Conservation (phyloP, 2,113 vertebrate species). For the Amblyopsis rosae region DNA sequence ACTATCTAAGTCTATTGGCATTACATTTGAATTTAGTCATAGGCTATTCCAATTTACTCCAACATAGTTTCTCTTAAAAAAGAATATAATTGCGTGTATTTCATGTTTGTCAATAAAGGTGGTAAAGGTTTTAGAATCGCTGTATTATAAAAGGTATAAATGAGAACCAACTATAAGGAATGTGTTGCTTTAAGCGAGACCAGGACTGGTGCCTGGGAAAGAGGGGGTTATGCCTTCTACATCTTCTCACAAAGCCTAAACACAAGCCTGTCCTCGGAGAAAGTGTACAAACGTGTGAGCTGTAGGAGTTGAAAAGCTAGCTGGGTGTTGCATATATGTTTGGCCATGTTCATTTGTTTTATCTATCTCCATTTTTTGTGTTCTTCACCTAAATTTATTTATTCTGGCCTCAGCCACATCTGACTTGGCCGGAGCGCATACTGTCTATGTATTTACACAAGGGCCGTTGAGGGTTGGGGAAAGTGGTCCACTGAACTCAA, state of each 20-base stretch:
- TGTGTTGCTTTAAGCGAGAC: too few relatives aligned
- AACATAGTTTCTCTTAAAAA: too few relatives aligned
- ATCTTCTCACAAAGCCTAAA: background rate
- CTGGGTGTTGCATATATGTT: slow-evolving; percentile 66
- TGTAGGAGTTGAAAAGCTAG: slow-evolving; percentile 47
- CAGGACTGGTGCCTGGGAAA: too few relatives aligned
- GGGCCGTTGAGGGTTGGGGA: slow-evolving; percentile 41
- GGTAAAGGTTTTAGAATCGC: too few relatives aligned
- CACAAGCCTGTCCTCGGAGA: slow-evolving; percentile 18
- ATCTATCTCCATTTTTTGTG: slow-evolving; percentile 51
- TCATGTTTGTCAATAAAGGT: too few relatives aligned
- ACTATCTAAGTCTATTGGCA: too few relatives aligned
- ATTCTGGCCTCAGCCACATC: slow-evolving; percentile 44
- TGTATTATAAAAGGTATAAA: too few relatives aligned
- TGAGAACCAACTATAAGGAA: too few relatives aligned
- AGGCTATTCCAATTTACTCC: too few relatives aligned
- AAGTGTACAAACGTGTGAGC: slow-evolving; percentile 46
- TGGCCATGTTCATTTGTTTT: slow-evolving; percentile 71
- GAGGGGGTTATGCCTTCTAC: too few relatives aligned
- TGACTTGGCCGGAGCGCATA: slow-evolving; percentile 45
- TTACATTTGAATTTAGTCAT: too few relatives aligned
- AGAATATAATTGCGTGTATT: too few relatives aligned
- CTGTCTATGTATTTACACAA: slow-evolving; percentile 55
- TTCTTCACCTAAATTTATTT: slow-evolving; percentile 62
- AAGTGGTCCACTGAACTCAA: slow-evolving; percentile 55